Percentiles rank a stretch among this genome's conserved stretches.
phyloP scores from a whole-genome alignment of 1,140 invertebrate species.

The Triops cancriformis region DNA sequence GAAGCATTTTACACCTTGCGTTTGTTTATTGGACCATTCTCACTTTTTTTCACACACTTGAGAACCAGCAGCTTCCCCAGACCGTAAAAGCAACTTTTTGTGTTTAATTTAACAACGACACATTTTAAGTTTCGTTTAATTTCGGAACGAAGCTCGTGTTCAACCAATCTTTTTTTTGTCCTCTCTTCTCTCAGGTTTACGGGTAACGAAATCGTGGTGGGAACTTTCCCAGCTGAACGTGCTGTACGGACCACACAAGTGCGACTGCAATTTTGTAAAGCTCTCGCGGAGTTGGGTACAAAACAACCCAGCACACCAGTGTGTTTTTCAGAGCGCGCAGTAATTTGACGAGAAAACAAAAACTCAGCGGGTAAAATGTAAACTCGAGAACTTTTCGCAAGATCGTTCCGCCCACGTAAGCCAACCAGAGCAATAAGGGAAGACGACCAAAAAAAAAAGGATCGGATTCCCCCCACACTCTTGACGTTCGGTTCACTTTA shows the following conservation, averaged over 20 bases:
- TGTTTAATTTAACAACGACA: too few species aligned
- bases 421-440: neutral
- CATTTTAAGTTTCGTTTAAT: too few species aligned
- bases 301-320: too few species aligned
- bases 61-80: neutral
- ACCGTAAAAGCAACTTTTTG: too few species aligned
- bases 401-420: neutral
- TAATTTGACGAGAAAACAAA: neutral
- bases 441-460: conserved; percentile 3
- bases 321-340: too few species aligned
- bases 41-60: neutral
- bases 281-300: neutral
- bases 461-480: neutral
- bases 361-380: neutral
- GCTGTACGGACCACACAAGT: conserved; percentile 4
- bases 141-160: neutral
- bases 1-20: conserved; percentile 20
- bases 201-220: neutral
- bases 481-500: neutral
- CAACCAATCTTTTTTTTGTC: neutral
- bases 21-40: neutral
- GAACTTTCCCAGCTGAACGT: neutral
- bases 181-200: neutral
- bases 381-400: neutral
- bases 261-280: neutral